These are phyloP conservation scores for Meloidogyne floridensis DNA, from an alignment of 1,140 invertebrate genomes.

Conservation along the genomic window DNA sequence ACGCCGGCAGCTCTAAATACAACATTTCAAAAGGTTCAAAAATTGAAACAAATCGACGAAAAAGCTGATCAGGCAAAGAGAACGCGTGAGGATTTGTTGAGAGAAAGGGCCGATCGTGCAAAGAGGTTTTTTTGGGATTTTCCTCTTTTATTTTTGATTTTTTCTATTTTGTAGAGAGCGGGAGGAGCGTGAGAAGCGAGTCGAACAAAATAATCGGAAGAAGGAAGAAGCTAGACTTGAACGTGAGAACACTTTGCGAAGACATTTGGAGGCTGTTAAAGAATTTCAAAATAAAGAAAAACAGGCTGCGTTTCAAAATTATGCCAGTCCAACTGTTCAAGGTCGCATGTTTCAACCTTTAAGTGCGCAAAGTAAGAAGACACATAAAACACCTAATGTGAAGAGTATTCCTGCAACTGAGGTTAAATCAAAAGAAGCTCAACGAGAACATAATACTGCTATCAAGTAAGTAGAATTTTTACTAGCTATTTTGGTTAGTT, in stretches of 20 bases:
- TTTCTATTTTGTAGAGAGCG: conserved; percentile 23
- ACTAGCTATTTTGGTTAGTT: no score
- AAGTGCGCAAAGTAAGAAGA: not conserved
- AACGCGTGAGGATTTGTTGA: conserved; percentile 21
- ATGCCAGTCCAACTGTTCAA: not conserved
- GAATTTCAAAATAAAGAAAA: conserved; percentile 11
- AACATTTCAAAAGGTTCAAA: not conserved
- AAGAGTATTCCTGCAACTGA: not conserved
- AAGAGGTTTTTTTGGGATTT: conserved; percentile 11
- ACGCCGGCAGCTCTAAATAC: not conserved
- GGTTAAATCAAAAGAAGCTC: no score
- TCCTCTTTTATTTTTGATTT: not conserved
- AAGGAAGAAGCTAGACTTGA: conserved; percentile 27
- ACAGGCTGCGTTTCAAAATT: not conserved
- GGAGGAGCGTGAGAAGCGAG: conserved; percentile 28
- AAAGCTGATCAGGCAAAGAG: conserved; percentile 14
- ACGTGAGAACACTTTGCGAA: conserved; percentile 5
- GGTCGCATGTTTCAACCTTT: not conserved
- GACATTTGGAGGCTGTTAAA: not conserved
- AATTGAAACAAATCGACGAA: conserved; percentile 5
- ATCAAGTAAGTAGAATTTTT: no score
- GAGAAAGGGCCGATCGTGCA: conserved; percentile 17
- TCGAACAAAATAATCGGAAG: conserved; percentile 27
- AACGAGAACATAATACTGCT: no score
- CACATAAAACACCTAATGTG: not conserved